A percentile compares a stretch with the other conserved stretches of the same genome.
Conservation (phyloP, 2,888 invertebrate species). For the Eupithecia exiguata region DNA sequence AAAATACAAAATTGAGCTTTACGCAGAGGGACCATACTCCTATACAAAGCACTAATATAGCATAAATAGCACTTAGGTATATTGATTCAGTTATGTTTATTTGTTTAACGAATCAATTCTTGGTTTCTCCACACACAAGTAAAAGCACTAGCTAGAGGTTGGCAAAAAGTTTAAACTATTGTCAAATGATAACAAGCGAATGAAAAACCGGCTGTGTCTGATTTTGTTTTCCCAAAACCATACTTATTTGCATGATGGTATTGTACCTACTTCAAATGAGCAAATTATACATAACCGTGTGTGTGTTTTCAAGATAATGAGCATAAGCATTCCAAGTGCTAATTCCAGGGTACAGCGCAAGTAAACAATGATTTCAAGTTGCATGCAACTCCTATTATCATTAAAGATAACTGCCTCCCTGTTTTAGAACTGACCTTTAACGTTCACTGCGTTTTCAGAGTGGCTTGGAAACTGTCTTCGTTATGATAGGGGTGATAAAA, state of each 20-base stretch:
- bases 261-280: slow-evolving; percentile 35
- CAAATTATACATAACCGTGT: slow-evolving; percentile 12
- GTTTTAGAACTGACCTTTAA: slow-evolving; percentile 52
- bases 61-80: too few relatives aligned
- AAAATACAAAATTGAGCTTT: too few relatives aligned
- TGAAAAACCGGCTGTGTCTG: background rate
- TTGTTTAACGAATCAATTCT: too few relatives aligned
- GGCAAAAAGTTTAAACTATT: too few relatives aligned
- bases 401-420: slow-evolving; percentile 69
- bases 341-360: slow-evolving; percentile 47
- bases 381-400: slow-evolving; percentile 67
- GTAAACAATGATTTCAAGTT: slow-evolving; percentile 48
- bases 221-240: background rate
- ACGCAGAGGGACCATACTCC: too few relatives aligned
- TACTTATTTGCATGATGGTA: background rate
- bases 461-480: background rate
- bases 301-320: slow-evolving; percentile 13
- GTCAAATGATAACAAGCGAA: too few relatives aligned
- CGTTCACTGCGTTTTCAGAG: background rate
- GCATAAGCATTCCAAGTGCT: slow-evolving; percentile 43
- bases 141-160: too few relatives aligned
- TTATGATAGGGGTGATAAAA: background rate
- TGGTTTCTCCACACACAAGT: too few relatives aligned
- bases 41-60: too few relatives aligned
- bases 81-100: too few relatives aligned